Base-by-base conservation (phyloP, 2,113 vertebrate species). In the Corvus hawaiiensis region DNA sequence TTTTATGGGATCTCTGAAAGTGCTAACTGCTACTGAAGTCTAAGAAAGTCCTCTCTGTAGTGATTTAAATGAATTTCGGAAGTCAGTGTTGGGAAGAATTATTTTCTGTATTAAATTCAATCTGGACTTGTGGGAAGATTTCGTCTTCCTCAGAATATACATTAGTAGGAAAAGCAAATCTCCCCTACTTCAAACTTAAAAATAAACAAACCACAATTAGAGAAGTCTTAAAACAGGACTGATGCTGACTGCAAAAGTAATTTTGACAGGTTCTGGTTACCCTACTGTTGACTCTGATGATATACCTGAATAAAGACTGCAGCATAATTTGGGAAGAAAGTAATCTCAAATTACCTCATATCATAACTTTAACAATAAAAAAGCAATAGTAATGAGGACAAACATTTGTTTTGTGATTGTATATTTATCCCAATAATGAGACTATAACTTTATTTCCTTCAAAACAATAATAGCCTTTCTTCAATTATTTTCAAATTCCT, bases 401-500 rank as follows among this genome's bases (percentile, higher is more conserved):
- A 89, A 56, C 26, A 32, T 75, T 64, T 96, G 35, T 89, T 94
- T 88, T 67, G n/a, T 90, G 56, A 68, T 68, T 87, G 44, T 66
- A 44, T 80, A 80, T 72, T 93, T 90, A 90, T 92, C 20, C 26
- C 21, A 32, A 71, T 84, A 93, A 90, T 84, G 64, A 88, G 83
- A 93, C 49, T 44, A 68, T 92, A 96, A 95, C 73, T 84, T 95
- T 75, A 84, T 90, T 90, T 92, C 48, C 72, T 89, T 90, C n/a
- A 81, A 89, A 91, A 62, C 12, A 37, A 52, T 86, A 95, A 90
- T 86, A 80, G 5, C 5, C 4, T 83, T 95, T 90, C 67, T 94
- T 83, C 91, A 96, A 59, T 93, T 91, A 94, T 93, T 93, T 96
- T 35, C 35, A 90, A 77, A 90, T 95, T 86, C 56, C 61, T 56